Base-by-base conservation (phyloP, 2,113 vertebrate genomes). In the Hydrochoerus hydrochaeris region DNA sequence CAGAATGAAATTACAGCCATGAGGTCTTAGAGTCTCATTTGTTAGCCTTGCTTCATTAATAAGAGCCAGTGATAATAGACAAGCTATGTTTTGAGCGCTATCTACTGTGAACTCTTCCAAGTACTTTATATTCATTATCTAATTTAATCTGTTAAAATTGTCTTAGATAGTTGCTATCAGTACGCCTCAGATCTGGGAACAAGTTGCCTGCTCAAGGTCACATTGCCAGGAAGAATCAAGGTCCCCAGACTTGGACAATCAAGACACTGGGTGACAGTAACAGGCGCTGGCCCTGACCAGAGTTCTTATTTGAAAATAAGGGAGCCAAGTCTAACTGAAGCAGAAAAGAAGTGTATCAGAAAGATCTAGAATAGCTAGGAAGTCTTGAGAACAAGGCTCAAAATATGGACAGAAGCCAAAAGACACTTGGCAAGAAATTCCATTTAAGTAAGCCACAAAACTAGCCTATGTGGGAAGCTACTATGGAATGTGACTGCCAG, bases 401-500 rank as follows among this genome's bases (percentile, higher is more conserved):
- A 65, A 92, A 83, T 75, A 38, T 9, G 93, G 49, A 24, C 11
- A 96, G 83, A 67, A 86, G 32, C 58, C 73, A 78, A 71, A 87
- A 49, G 78, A 73, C 89, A 75, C 54, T 89, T 96, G 84, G 67
- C 57, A 94, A 85, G 20, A 95, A 82, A 92, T 95, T 87, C 49
- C 78, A 54, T 17, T 91, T 60, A 86, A 88, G 95, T 95, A 91
- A 73, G 38, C 52, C 41, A 60, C 41, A 88, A 52, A 78, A 78
- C 63, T 46, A 9, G 71, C 85, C 13, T 20, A 12, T n/a, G 63
- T 87, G 49, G 69, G 44, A 97, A 89, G 75, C 49, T 71, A 35
- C n/a, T 63, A 13, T 0, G 41, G n/a, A 77, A 77, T 85, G 44
- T 5, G 81, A 49, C 41, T 87, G 35, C 82, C 49, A 75, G 83